phyloP scores from a whole-genome alignment of 2,888 invertebrate species.

The Cerastis leucographa region DNA sequence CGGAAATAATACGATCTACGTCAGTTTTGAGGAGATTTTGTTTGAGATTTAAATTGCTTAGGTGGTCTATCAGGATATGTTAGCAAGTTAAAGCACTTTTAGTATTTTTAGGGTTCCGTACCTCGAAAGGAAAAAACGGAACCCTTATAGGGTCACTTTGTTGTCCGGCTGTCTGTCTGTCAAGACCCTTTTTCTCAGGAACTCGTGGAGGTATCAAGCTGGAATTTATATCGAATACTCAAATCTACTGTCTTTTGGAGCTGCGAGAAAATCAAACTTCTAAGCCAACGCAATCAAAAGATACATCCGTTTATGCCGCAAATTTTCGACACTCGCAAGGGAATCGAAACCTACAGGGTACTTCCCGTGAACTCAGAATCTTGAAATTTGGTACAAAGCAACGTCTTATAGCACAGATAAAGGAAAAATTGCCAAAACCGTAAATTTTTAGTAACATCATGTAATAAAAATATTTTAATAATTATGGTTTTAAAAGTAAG shows the following conservation, averaged over 20 bases:
- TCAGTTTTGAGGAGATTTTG: slow-evolving; percentile 9
- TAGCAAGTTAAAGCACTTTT: too few species aligned
- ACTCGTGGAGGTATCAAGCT: neutral
- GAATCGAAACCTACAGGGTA: neutral
- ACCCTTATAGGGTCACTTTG: neutral
- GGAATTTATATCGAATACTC: neutral
- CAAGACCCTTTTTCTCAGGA: neutral
- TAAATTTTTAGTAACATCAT: too few species aligned
- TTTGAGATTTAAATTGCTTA: slow-evolving; percentile 31
- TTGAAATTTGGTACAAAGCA: neutral
- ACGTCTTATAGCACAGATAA: neutral
- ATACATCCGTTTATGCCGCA: neutral
- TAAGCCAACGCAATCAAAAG: too few species aligned
- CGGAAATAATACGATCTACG: slow-evolving; percentile 46
- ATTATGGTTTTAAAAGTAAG: too few species aligned
- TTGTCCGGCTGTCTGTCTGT: neutral
- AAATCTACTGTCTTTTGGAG: neutral
- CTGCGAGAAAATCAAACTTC: neutral
- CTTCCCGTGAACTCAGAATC: too few species aligned
- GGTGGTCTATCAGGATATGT: neutral
- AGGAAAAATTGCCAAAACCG: too few species aligned
- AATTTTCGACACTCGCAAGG: too few species aligned
- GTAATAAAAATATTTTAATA: too few species aligned
- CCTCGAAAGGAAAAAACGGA: neutral
- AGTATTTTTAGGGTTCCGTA: neutral